Base-by-base conservation (phyloP, 35 echinoderm and acorn worm species). In the Ophiothrix spiculata region DNA sequence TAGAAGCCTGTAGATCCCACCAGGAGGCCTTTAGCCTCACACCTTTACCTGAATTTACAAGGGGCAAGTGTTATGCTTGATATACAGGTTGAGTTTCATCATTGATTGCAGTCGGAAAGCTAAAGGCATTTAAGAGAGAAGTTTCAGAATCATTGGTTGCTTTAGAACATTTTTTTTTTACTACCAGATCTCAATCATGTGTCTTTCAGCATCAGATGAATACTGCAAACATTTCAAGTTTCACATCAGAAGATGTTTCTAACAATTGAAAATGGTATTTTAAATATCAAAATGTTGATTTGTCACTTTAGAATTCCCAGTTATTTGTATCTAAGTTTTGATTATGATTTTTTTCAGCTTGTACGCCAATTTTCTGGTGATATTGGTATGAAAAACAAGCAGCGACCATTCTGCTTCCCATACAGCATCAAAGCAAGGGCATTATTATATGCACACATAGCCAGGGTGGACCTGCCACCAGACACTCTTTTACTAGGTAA, bases 381-480 rank as follows among this genome's bases (percentile, higher is more conserved):
- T 56, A 86, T 91, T 36, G 88, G 91, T 23, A 64, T 91, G 69
- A 98, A 98, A 75, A 91, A 91, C 81, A 98, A 98, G 83, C 92
- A 98, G 86, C 46, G 82, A 4, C 95, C 95, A 4, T 94, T 98
- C 37, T 91, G 92, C 64, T 91, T 75, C 31, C 88, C 92, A 13
- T 98, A 98, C 86, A 91, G 88, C 64, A 31, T 93, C 4, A 98
- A 98, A 64, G 91, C 92, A 39, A 86, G 95, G 36, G 88, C 86
- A 15, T 64, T 98, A 23, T 60, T 98, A 32, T 91, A 98, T 86
- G 95, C 95, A 38, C 91, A 98, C 84, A 56, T 98, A 38, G 86
- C 80, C 23, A 87, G 91, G 46, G 39, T 32, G 19, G 79, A 84
- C 0, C 84, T 97, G 33, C 91, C 91, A 17, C 88, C 80, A 2